Evolutionary conservation across 2,888 invertebrate genomes (phyloP), one percentile per base, ranked within the genome.

Genomic region (Hemistola chrysoprasaria): DNA sequence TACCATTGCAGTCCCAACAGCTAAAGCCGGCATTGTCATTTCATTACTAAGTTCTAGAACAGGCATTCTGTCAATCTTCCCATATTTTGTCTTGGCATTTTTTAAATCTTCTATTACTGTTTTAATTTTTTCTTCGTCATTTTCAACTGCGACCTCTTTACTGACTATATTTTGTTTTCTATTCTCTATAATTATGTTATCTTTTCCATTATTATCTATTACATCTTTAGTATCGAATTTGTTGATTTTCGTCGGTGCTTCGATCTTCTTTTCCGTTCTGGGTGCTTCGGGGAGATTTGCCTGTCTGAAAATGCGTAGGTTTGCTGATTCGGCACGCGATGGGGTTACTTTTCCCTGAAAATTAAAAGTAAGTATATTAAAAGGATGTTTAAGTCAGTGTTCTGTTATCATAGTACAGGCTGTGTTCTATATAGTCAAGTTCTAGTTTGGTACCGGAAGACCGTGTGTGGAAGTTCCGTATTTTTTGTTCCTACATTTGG

Each of bases 1-100:
- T 45, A 86, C 86, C 73, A 75, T 31, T 6, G 86, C 83, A 0
- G 86, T 85, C 0, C 87, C 87, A 1, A 84, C 11, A 0, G 71
- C 65, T 0, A 87, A 8, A 0, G 67, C 67, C 0, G 87, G 87
- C 64, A 87, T 82, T 0, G 55, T 33, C 0, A 39, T 31, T 0
- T 75, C 77, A 40, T 78, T 69, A 0, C 56, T 48, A 0, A 87
- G 53, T 0, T 59, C 58, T 0, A 78, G 23, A 1, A 48, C 59
- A 0, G 62, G 50, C 62, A 78, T 67, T 0, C 61, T 47, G 1
- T 45, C 33, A 0, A 63, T 22, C 1, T 8, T 53, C 0, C 73
- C 79, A 28, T 68, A 78, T 0, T 47, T 68, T 0, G 39, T 9
- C 33, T 61, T 77, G 0, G 71, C 81, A 0, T 36, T 47, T 0